A percentile compares a stretch with the other conserved stretches of the same genome.
These are phyloP conservation scores for Agriopis aurantiaria DNA, from an alignment of 2,888 invertebrate genomes.

Conservation along the genomic window DNA sequence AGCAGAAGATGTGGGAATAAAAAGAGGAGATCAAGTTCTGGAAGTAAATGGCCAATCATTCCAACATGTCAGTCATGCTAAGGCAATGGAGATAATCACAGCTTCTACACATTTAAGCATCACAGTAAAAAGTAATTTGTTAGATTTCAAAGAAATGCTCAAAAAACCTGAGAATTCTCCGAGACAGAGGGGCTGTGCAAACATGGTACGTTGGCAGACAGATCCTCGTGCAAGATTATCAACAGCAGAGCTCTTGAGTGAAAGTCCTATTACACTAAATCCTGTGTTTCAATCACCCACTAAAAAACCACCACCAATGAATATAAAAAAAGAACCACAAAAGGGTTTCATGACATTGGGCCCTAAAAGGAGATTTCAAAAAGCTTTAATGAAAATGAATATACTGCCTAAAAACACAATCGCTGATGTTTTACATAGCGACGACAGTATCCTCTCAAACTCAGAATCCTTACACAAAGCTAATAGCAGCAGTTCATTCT, in stretches of 20 bases:
- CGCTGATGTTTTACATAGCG: slow-evolving; percentile 88
- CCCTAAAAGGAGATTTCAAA: slow-evolving; percentile 93
- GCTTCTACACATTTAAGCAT: slow-evolving; percentile 98
- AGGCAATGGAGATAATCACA: slow-evolving; percentile 96
- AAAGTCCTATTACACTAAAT: slow-evolving; percentile 77
- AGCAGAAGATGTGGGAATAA: slow-evolving; percentile 97
- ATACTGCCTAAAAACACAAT: slow-evolving; percentile 94
- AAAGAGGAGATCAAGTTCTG: slow-evolving; percentile 98
- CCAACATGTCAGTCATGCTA: slow-evolving; percentile 95
- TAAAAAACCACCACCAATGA: slow-evolving; percentile 85
- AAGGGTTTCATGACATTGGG: slow-evolving; percentile 96
- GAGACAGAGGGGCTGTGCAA: slow-evolving; percentile 88
- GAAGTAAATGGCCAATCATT: slow-evolving; percentile 99
- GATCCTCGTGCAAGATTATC: slow-evolving; percentile 92
- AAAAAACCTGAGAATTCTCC: slow-evolving; percentile 92
- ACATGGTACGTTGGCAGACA: slow-evolving; percentile 89
- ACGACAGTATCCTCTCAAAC: slow-evolving; percentile 88
- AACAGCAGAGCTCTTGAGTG: slow-evolving; percentile 89
- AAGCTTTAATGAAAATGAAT: slow-evolving; percentile 95
- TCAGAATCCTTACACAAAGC: slow-evolving; percentile 85
- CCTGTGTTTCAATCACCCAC: slow-evolving; percentile 85
- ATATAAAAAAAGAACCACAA: slow-evolving; percentile 88
- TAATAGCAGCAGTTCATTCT: slow-evolving; percentile 84
- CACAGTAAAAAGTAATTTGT: slow-evolving; percentile 98
- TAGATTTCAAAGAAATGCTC: slow-evolving; percentile 91